phyloP scores from a whole-genome alignment of 2,797 vertebrate genomes.

The Onychomys arenicola region DNA sequence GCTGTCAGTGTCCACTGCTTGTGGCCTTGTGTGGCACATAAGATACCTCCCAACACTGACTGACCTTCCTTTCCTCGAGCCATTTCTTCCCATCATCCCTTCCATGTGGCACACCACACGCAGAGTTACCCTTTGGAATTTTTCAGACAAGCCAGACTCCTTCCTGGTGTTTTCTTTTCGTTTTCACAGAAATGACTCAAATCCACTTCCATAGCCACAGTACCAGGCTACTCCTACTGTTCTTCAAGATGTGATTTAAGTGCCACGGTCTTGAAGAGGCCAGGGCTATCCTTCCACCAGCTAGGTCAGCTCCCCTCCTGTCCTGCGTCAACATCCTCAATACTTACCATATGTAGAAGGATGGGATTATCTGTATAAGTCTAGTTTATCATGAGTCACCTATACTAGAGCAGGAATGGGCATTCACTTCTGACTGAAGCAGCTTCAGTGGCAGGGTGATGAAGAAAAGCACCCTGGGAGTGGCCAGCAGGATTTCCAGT shows the following conservation, averaged over 20 bases:
- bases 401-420: neutral
- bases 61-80: neutral
- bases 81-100: neutral
- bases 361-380: neutral
- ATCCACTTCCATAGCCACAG: neutral
- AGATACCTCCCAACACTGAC: fast-evolving
- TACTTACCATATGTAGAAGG: neutral
- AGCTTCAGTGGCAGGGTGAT: neutral
- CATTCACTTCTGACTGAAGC: neutral
- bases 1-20: neutral
- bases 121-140: neutral
- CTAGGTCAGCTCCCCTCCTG: too few species aligned
- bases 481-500: neutral
- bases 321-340: neutral
- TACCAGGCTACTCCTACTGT: neutral
- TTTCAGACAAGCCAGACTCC: neutral
- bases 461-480: neutral
- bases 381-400: neutral
- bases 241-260: neutral
- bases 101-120: neutral
- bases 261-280: neutral
- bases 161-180: neutral
- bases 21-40: neutral
- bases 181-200: neutral
- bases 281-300: fast-evolving